Base-by-base conservation (phyloP, 1,140 invertebrate genomes). In the Drosophila murphyi region DNA sequence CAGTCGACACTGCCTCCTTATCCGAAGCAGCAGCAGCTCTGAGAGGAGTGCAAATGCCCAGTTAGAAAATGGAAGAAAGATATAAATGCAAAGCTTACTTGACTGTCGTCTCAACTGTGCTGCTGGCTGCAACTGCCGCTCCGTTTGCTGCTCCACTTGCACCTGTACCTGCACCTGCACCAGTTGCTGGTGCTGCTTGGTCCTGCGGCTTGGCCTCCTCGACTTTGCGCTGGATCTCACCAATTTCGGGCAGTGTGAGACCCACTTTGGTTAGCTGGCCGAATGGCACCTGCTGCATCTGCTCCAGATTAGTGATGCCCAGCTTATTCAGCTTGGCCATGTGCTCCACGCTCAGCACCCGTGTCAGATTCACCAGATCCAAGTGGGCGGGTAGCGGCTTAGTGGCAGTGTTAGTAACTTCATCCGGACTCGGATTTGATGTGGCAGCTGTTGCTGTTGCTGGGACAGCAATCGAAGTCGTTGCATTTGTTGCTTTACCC, bases 221-320 rank as follows among this genome's bases (percentile, higher is more conserved):
- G n/a, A 94, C 94, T 86, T 94, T 94, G 37, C 94, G 87, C 83
- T 95, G 94, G 67, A 95, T 94, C 88, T 94, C 94, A 35, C 93
- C 94, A 29, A 95, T 94, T 87, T 94, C 94, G 78, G 93, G 93
- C 56, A 94, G 83, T 3, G 94, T 93, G 37, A 95, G 91, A 5
- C 94, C 94, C 77, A 94, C 93, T 76, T 94, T 93, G 73, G 94
- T 94, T 45, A 95, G 73, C 77, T 94, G 94, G 12, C 93, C 93
- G 65, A 95, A 93, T 35, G 94, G 94, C 10, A 95, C 91, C 79
- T 94, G 93, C 67, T 93, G 92, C 69, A 95, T 82, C 76, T 95
- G 94, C 78, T 94, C 93, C 80, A 94, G 89, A 87, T 94, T 94
- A 56, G 93, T 93, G 52, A 95, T 94, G 59, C 94, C 94, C 90